A percentile compares a stretch with the other conserved stretches of the same genome.
Evolutionary conservation across 2,113 vertebrate genomes (phyloP).

Genomic region (Nanorana parkeri): DNA sequence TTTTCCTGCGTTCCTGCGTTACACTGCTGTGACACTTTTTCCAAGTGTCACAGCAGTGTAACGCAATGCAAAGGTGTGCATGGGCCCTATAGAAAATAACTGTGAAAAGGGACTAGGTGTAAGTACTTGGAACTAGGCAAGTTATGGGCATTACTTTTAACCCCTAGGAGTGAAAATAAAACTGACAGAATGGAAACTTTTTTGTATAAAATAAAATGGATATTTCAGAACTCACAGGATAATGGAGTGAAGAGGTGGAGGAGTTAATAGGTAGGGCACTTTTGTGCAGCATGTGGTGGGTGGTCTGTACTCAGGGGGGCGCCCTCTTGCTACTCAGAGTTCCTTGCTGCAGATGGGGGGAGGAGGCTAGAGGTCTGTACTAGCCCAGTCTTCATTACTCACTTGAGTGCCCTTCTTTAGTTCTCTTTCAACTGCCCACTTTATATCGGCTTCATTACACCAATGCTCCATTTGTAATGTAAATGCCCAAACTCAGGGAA

Average conservation of each 20-base stretch:
- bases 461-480: constrained; percentile 90
- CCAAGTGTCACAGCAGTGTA: too few relatives aligned
- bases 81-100: too few relatives aligned
- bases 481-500: constrained; percentile 95
- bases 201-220: neutral
- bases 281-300: constrained; percentile 67
- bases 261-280: constrained; percentile 55
- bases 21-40: too few relatives aligned
- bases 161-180: too few relatives aligned
- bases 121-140: too few relatives aligned
- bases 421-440: constrained; percentile 85
- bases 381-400: constrained; percentile 95
- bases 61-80: too few relatives aligned
- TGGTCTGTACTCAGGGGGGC: constrained; percentile 72
- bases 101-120: too few relatives aligned
- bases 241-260: neutral
- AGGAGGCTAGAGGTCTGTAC: constrained; percentile 71
- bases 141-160: too few relatives aligned
- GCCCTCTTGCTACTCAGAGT: constrained; percentile 64
- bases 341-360: constrained; percentile 77
- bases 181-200: too few relatives aligned
- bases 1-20: too few relatives aligned
- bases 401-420: constrained; percentile 99
- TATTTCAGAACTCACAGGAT: neutral
- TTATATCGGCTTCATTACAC: constrained; percentile 89